Conservation (phyloP, 2,113 vertebrate genomes). For the Syngnathus floridae region DNA sequence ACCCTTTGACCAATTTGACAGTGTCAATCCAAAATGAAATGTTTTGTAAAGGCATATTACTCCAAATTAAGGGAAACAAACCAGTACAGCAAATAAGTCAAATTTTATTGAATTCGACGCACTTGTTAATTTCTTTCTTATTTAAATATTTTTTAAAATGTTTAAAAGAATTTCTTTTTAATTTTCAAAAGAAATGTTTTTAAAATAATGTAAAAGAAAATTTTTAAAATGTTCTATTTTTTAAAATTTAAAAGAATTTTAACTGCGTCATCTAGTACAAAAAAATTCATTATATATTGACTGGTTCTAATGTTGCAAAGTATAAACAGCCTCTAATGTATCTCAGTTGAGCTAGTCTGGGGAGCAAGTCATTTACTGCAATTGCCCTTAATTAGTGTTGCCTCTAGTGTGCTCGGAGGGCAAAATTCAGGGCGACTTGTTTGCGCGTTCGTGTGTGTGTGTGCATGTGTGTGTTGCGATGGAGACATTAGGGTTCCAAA, state of each 20-base stretch:
- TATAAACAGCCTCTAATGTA: conserved; percentile 5
- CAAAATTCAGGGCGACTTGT: conserved; percentile 50
- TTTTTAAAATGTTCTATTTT: too few species aligned
- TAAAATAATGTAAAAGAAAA: too few species aligned
- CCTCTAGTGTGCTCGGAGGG: conserved; percentile 43
- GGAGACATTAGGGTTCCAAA: conserved; percentile 31
- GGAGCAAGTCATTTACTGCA: conserved; percentile 54
- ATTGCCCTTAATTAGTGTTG: conserved; percentile 63
- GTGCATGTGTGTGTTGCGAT: conserved; percentile 8
- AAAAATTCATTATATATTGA: too few species aligned
- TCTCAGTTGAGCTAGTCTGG: conserved; percentile 34
- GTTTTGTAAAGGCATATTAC: background rate
- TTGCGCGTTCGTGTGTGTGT: conserved; percentile 13
- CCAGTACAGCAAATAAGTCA: too few species aligned
- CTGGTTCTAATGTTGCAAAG: background rate
- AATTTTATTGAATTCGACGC: too few species aligned
- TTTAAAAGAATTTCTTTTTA: too few species aligned
- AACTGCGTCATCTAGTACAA: too few species aligned
- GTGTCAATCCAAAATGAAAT: background rate
- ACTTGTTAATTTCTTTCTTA: too few species aligned
- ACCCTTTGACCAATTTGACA: background rate
- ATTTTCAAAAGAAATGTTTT: too few species aligned
- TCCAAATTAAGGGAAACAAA: too few species aligned
- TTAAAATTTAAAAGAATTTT: too few species aligned
- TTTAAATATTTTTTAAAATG: too few species aligned